A percentile compares a stretch with the other conserved stretches of the same genome.
Conservation (phyloP, 2,888 invertebrate genomes). For the Eupithecia vulgata region DNA sequence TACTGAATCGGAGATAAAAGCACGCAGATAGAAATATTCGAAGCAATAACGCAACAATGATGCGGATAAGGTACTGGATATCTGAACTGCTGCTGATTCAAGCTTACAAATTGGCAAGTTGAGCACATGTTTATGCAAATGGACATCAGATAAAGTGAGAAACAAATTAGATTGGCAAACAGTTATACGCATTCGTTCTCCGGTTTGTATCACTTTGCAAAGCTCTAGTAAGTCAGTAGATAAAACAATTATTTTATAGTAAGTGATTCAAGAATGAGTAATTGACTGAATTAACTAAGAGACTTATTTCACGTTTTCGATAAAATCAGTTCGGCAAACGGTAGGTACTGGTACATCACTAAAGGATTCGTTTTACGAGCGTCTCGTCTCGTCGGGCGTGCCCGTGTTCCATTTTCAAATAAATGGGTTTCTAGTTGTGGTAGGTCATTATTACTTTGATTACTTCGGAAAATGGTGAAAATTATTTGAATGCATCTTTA, state of each 20-base stretch:
- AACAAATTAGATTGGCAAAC: constrained; percentile 34
- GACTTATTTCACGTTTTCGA: constrained; percentile 24
- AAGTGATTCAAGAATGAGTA: background rate
- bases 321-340: constrained; percentile 22
- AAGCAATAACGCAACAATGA: constrained; percentile 38
- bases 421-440: constrained; percentile 69
- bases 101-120: constrained; percentile 43
- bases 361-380: constrained; percentile 66
- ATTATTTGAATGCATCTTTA: background rate
- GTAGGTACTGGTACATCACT: constrained; percentile 56
- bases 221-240: constrained; percentile 7
- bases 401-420: constrained; percentile 79
- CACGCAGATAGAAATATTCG: constrained; percentile 27
- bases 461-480: background rate
- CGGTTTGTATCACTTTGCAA: background rate
- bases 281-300: background rate
- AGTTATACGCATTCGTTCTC: constrained; percentile 19
- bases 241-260: constrained; percentile 13
- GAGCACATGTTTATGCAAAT: constrained; percentile 43
- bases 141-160: constrained; percentile 31
- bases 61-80: constrained; percentile 40
- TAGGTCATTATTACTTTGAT: constrained; percentile 63
- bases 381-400: constrained; percentile 66
- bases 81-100: constrained; percentile 35
- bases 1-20: constrained; percentile 26